Evolutionary conservation across 2,797 vertebrate genomes (phyloP).

Genomic region (Hydrophis major): DNA sequence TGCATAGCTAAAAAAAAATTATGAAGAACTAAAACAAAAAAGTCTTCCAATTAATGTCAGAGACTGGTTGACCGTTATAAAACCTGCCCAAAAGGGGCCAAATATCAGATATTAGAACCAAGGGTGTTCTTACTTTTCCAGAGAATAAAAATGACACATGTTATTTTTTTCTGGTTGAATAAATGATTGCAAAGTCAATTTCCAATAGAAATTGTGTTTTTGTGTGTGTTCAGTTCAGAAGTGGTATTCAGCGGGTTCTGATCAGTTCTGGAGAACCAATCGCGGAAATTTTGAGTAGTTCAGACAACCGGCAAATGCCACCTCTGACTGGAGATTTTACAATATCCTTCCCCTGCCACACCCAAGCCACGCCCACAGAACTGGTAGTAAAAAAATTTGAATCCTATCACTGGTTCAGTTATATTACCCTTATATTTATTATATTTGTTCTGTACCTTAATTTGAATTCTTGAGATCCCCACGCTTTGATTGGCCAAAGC

Average conservation of each 20-base stretch:
- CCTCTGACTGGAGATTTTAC: too few relatives aligned
- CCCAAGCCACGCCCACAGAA: too few relatives aligned
- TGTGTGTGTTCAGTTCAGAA: not conserved
- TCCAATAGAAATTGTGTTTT: not conserved
- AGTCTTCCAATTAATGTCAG: not conserved
- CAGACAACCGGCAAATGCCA: too few relatives aligned
- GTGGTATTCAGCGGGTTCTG: too few relatives aligned
- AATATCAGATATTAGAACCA: not conserved
- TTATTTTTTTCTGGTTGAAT: not conserved
- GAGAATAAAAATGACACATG: not conserved
- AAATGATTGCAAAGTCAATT: not conserved
- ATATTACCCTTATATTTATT: not conserved
- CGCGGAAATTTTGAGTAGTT: too few relatives aligned
- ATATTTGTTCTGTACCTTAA: not conserved
- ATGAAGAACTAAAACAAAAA: not conserved
- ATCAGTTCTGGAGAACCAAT: too few relatives aligned
- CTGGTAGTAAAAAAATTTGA: too few relatives aligned
- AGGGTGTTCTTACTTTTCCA: not conserved
- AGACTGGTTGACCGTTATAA: not conserved
- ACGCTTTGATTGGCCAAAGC: too few relatives aligned
- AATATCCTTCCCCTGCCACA: too few relatives aligned
- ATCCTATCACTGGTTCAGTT: not conserved
- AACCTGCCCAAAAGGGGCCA: not conserved
- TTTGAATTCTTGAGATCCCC: too few relatives aligned
- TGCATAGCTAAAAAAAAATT: not conserved